phyloP scores from a whole-genome alignment of 2,888 invertebrate genomes.

The Pediacus dermestoides region DNA sequence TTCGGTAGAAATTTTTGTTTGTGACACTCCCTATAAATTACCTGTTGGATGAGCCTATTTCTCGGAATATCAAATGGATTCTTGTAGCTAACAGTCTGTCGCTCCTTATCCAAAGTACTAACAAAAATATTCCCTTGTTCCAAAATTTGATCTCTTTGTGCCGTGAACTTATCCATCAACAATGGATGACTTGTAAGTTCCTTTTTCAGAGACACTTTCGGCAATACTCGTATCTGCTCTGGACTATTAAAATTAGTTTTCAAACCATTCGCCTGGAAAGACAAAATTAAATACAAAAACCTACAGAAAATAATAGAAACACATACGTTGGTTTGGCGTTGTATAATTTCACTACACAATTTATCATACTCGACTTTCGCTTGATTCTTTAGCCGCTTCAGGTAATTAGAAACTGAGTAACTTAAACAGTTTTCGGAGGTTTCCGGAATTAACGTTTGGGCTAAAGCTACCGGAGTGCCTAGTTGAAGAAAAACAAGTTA shows the following conservation, averaged over 20 bases:
- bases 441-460: slow-evolving; percentile 86
- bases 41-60: slow-evolving; percentile 82
- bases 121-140: slow-evolving; percentile 78
- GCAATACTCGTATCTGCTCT: slow-evolving; percentile 51
- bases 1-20: no score
- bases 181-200: slow-evolving; percentile 80
- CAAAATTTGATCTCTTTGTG: slow-evolving; percentile 78
- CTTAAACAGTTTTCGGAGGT: slow-evolving; percentile 89
- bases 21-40: no score
- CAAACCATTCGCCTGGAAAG: slow-evolving; percentile 27
- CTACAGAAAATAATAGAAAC: slow-evolving; percentile 24
- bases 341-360: slow-evolving; percentile 74
- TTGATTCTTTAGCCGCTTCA: slow-evolving; percentile 93
- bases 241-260: slow-evolving; percentile 35
- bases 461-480: slow-evolving; percentile 70
- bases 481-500: no score
- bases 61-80: slow-evolving; percentile 96
- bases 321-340: slow-evolving; percentile 54
- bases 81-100: slow-evolving; percentile 68
- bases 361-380: slow-evolving; percentile 89
- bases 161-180: slow-evolving; percentile 76
- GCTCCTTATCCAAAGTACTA: slow-evolving; percentile 55
- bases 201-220: slow-evolving; percentile 63
- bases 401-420: slow-evolving; percentile 88
- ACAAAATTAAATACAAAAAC: slow-evolving; percentile 4